Conservation (phyloP, 2,797 vertebrate genomes). For the Clarias platycephalus region DNA sequence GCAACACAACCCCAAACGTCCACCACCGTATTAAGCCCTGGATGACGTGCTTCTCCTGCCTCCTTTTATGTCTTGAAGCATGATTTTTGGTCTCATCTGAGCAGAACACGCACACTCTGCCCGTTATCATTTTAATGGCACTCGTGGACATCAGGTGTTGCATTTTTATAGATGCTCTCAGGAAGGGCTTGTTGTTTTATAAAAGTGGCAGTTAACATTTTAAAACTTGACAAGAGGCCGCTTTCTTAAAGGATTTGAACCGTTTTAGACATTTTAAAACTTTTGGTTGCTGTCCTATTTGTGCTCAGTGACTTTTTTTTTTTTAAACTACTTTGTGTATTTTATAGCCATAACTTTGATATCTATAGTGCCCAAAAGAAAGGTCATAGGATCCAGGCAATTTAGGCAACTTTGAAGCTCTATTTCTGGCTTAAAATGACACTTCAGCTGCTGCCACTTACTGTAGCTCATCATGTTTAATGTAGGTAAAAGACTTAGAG, state of each 20-base stretch:
- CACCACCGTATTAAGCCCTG: neutral
- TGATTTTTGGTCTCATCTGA: conserved; percentile 5
- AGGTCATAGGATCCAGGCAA: neutral
- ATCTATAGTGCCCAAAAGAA: neutral
- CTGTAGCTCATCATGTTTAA: neutral
- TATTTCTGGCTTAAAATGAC: neutral
- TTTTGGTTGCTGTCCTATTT: neutral
- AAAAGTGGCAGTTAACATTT: conserved; percentile 27
- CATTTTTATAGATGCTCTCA: neutral
- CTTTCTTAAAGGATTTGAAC: neutral
- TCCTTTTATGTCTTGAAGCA: neutral
- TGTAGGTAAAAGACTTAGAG: neutral
- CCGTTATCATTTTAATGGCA: neutral
- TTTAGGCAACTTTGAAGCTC: neutral
- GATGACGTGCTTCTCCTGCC: neutral
- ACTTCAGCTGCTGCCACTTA: neutral
- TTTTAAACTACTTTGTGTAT: neutral
- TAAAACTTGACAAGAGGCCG: neutral
- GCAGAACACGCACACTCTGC: neutral
- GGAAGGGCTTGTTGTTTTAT: neutral
- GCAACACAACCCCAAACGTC: neutral
- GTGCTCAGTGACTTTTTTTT: neutral
- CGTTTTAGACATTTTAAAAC: neutral
- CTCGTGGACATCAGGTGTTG: neutral
- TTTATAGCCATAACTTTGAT: neutral